Evolutionary conservation across 2,888 invertebrate species (phyloP).

Genomic region (Watsonalla binaria): DNA sequence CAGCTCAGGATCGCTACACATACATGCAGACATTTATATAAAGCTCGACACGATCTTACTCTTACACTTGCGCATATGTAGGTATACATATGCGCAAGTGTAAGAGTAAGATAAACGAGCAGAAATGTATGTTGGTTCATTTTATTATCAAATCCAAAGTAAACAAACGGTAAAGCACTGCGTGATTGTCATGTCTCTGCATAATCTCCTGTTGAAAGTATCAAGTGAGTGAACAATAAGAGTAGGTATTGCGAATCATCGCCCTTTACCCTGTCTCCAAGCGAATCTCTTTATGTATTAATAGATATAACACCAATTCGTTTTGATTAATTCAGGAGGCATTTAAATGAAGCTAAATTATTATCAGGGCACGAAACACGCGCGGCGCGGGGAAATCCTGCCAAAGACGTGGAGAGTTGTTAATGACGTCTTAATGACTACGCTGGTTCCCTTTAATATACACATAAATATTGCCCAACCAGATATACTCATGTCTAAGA

Average conservation of each 20-base stretch:
- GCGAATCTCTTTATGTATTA: slow-evolving; percentile 9
- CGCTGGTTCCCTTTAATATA: slow-evolving; percentile 19
- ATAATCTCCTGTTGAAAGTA: neutral
- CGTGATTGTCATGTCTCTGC: neutral
- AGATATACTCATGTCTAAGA: slow-evolving; percentile 2
- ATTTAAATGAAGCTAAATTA: slow-evolving; percentile 23
- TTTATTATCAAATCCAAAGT: neutral
- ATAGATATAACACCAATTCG: slow-evolving; percentile 9
- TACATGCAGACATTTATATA: too few species aligned
- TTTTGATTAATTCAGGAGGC: slow-evolving; percentile 16
- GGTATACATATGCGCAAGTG: neutral
- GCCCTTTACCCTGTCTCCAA: slow-evolving; percentile 18
- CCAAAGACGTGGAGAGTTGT: slow-evolving; percentile 36
- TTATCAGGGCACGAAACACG: slow-evolving; percentile 19
- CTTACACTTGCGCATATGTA: too few species aligned
- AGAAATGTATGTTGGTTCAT: neutral
- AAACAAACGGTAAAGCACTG: slow-evolving; percentile 1
- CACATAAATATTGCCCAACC: slow-evolving; percentile 1
- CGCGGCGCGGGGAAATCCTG: slow-evolving; percentile 27
- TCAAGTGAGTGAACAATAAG: neutral
- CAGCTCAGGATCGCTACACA: too few species aligned
- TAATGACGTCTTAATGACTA: slow-evolving; percentile 47
- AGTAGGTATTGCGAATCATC: slow-evolving; percentile 6
- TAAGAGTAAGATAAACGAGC: neutral
- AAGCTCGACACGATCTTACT: too few species aligned